These are phyloP conservation scores for Xylophagus ater DNA, from an alignment of 2,888 invertebrate species.

Conservation along the genomic window DNA sequence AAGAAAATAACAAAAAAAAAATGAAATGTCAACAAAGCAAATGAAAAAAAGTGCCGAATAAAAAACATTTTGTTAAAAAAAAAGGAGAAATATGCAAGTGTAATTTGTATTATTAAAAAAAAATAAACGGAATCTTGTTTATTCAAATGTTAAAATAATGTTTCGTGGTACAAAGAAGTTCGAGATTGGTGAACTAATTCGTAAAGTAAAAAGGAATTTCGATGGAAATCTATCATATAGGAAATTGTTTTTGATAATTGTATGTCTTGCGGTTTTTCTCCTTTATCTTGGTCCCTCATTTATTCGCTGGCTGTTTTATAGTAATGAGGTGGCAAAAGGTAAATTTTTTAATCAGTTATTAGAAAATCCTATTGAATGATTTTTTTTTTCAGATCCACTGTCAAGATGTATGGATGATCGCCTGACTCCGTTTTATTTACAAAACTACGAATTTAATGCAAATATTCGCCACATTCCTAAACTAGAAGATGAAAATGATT, in stretches of 20 bases:
- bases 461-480: conserved; percentile 51
- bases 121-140: not conserved
- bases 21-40: conserved; percentile 14
- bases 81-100: too few species aligned
- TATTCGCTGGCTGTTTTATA: conserved; percentile 49
- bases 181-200: conserved; percentile 31
- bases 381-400: conserved; percentile 35
- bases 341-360: conserved; percentile 5
- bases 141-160: conserved; percentile 21
- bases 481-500: conserved; percentile 45
- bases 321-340: conserved; percentile 39
- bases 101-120: not conserved
- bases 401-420: conserved; percentile 56
- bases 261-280: conserved; percentile 47
- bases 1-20: too few species aligned
- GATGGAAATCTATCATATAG: conserved; percentile 36
- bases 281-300: conserved; percentile 55
- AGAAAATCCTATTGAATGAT: not conserved
- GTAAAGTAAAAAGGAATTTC: conserved; percentile 30
- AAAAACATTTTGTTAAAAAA: conserved; percentile 9
- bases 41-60: conserved; percentile 14
- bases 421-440: conserved; percentile 48
- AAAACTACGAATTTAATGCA: conserved; percentile 54
- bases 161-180: conserved; percentile 36
- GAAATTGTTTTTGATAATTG: conserved; percentile 34